These are phyloP conservation scores for Adelges cooleyi DNA, from an alignment of 1,140 invertebrate species.

Conservation along the genomic window DNA sequence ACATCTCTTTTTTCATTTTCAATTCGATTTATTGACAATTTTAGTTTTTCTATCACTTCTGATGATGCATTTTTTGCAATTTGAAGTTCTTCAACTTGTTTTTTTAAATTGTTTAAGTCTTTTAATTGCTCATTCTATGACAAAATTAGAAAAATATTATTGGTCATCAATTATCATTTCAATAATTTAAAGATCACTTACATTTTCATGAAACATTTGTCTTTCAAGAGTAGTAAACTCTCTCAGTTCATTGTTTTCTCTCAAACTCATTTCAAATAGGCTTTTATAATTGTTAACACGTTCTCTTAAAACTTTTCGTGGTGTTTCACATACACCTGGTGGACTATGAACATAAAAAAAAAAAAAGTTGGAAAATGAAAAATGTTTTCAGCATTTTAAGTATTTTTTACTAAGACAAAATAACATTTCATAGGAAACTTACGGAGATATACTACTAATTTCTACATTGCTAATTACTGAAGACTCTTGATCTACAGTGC, in stretches of 20 bases:
- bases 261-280: constrained; percentile 14
- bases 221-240: constrained; percentile 38
- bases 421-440: neutral
- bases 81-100: constrained; percentile 1
- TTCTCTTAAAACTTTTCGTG: constrained; percentile 22
- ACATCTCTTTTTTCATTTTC: constrained; percentile 23
- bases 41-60: constrained; percentile 6
- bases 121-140: constrained; percentile 17
- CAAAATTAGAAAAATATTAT: neutral
- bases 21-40: neutral
- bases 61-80: neutral
- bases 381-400: too few species aligned
- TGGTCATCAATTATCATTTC: neutral
- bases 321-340: constrained; percentile 2
- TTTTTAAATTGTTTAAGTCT: constrained; percentile 13
- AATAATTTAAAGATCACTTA: neutral
- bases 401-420: too few species aligned
- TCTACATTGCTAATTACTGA: neutral
- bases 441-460: neutral
- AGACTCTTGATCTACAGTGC: neutral
- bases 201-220: constrained; percentile 33
- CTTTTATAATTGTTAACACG: constrained; percentile 11
- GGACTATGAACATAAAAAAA: too few species aligned
- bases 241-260: constrained; percentile 34
- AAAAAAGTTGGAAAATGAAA: too few species aligned